Evolutionary conservation across 2,888 invertebrate genomes (phyloP).

Genomic region (Sesamia inferens): DNA sequence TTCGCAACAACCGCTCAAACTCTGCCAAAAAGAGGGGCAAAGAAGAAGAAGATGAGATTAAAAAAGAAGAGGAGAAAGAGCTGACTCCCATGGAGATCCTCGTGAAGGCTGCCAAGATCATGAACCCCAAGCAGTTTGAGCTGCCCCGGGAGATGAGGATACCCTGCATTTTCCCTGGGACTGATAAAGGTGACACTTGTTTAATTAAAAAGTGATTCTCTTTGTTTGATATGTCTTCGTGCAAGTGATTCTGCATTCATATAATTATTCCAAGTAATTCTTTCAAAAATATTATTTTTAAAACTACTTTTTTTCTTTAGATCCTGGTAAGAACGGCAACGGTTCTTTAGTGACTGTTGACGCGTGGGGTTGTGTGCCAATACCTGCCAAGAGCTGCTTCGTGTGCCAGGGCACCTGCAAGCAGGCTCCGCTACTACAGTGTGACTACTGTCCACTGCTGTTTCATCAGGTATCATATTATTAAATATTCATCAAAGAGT

Average conservation of each 20-base stretch:
- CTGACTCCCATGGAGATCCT: constrained; percentile 93
- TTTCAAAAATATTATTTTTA: not conserved
- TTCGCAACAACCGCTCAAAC: constrained; percentile 78
- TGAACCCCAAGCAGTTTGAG: constrained; percentile 97
- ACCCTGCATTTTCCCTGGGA: constrained; percentile 94
- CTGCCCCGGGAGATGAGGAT: constrained; percentile 95
- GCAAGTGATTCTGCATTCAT: too few species aligned
- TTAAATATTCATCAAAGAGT: not conserved
- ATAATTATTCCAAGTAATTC: too few species aligned
- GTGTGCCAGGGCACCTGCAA: constrained; percentile 96
- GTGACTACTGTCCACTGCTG: constrained; percentile 97
- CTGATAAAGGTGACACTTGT: constrained; percentile 89
- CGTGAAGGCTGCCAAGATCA: constrained; percentile 94
- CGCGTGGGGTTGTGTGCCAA: constrained; percentile 92
- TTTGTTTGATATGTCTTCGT: not conserved
- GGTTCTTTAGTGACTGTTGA: constrained; percentile 79
- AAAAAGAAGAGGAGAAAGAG: constrained; percentile 73
- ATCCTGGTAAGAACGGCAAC: constrained; percentile 76
- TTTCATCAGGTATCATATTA: constrained; percentile 92
- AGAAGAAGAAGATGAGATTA: constrained; percentile 73
- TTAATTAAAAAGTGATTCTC: not conserved
- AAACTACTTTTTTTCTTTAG: constrained; percentile 54
- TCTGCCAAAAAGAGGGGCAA: constrained; percentile 77
- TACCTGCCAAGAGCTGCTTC: constrained; percentile 96
- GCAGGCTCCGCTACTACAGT: constrained; percentile 95